Evolutionary conservation across 2,797 vertebrate species (phyloP).

Genomic region (Cossypha niveicapilla): DNA sequence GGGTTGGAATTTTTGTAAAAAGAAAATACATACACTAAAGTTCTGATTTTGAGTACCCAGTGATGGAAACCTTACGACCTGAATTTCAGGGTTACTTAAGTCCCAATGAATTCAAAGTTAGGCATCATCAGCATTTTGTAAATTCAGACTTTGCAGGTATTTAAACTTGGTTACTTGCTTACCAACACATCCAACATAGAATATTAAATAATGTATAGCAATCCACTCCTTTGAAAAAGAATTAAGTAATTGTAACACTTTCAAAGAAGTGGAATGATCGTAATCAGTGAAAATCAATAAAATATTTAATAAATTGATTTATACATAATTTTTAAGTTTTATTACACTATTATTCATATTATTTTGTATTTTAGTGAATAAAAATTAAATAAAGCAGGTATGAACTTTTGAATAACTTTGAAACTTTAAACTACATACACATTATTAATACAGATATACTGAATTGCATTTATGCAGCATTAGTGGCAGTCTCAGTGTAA

Average conservation of each 20-base stretch:
- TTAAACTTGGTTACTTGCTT: not conserved
- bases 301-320: not conserved
- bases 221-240: not conserved
- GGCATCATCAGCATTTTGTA: not conserved
- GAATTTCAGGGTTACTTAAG: not conserved
- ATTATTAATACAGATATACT: not conserved
- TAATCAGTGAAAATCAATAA: not conserved
- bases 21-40: fast-evolving
- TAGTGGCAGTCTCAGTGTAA: not conserved
- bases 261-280: not conserved
- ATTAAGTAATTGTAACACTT: not conserved
- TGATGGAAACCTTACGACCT: fast-evolving
- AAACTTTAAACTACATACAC: not conserved
- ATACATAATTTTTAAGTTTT: not conserved
- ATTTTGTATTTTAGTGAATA: not conserved
- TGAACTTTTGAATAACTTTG: not conserved
- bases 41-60: not conserved
- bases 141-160: not conserved
- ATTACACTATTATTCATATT: not conserved
- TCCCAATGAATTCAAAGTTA: not conserved
- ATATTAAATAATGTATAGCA: not conserved
- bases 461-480: not conserved
- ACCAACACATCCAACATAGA: not conserved
- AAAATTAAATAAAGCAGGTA: not conserved
- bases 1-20: not conserved